phyloP scores from a whole-genome alignment of 2,113 vertebrate species.

The Eidolon helvum region DNA sequence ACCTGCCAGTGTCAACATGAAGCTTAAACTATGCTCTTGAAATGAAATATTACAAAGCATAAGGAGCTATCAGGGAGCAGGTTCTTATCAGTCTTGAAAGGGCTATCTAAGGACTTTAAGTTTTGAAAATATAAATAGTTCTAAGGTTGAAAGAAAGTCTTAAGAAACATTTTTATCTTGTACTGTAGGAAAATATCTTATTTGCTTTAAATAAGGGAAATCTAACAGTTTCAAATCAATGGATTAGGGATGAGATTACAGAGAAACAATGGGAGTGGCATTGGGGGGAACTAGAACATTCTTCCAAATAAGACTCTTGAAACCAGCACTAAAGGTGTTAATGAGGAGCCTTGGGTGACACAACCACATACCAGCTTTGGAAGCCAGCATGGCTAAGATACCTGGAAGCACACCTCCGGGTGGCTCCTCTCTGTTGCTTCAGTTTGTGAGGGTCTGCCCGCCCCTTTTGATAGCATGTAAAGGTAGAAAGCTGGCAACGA shows the following conservation, averaged over 20 bases:
- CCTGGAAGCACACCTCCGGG: background rate
- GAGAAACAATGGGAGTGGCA: background rate
- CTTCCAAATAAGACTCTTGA: background rate
- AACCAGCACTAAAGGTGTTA: background rate
- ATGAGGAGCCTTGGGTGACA: background rate
- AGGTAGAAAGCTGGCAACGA: background rate
- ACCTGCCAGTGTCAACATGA: background rate
- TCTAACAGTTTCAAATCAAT: background rate
- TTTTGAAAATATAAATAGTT: constrained; percentile 1
- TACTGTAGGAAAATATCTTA: background rate
- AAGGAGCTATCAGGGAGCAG: background rate
- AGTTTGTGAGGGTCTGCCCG: background rate
- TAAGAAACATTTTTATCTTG: background rate
- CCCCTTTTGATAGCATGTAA: background rate
- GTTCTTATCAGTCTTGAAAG: background rate
- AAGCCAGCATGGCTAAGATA: background rate
- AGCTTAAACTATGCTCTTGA: background rate
- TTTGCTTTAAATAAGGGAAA: background rate
- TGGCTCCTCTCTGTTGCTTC: background rate
- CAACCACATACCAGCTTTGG: background rate
- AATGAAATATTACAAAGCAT: background rate
- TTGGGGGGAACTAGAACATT: background rate
- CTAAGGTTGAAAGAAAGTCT: background rate
- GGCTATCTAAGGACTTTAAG: background rate
- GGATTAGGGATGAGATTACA: background rate